phyloP scores from a whole-genome alignment of 2,888 invertebrate genomes.

The Oligia latruncula region DNA sequence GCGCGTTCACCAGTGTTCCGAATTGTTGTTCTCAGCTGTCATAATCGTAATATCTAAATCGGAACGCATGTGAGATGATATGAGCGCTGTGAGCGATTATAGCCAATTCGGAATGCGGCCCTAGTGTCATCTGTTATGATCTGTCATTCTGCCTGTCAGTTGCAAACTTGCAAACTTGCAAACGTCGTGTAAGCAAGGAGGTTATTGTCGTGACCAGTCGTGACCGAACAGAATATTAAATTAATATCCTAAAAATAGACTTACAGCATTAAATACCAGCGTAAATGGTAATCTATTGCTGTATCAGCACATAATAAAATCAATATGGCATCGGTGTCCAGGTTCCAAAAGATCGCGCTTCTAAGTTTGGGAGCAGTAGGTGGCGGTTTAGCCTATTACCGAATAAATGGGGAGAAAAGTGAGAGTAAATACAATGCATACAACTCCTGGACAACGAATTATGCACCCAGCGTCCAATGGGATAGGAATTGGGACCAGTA shows the following conservation, averaged over 20 bases:
- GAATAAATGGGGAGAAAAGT: constrained; percentile 82
- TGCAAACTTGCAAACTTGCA: background rate
- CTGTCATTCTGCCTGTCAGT: constrained; percentile 27
- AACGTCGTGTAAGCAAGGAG: constrained; percentile 44
- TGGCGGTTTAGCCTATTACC: constrained; percentile 92
- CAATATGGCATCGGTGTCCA: constrained; percentile 89
- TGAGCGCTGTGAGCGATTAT: no score
- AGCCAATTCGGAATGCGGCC: no score
- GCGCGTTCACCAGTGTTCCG: no score
- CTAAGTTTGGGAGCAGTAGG: constrained; percentile 92
- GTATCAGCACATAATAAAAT: constrained; percentile 32
- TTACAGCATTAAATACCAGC: constrained; percentile 2
- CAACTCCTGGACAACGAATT: constrained; percentile 93
- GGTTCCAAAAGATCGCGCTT: constrained; percentile 90
- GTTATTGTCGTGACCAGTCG: constrained; percentile 46
- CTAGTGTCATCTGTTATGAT: no score
- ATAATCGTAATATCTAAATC: no score
- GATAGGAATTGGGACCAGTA: constrained; percentile 97
- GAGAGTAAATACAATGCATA: constrained; percentile 87
- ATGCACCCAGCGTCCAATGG: constrained; percentile 93
- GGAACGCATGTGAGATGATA: no score
- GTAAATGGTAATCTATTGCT: constrained; percentile 43
- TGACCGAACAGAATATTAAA: constrained; percentile 21
- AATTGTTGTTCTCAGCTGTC: no score
- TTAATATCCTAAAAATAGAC: constrained; percentile 27